Percentiles rank a stretch among this genome's conserved stretches.
phyloP scores from a whole-genome alignment of 2,888 invertebrate species.

The Liposcelis brunnea region DNA sequence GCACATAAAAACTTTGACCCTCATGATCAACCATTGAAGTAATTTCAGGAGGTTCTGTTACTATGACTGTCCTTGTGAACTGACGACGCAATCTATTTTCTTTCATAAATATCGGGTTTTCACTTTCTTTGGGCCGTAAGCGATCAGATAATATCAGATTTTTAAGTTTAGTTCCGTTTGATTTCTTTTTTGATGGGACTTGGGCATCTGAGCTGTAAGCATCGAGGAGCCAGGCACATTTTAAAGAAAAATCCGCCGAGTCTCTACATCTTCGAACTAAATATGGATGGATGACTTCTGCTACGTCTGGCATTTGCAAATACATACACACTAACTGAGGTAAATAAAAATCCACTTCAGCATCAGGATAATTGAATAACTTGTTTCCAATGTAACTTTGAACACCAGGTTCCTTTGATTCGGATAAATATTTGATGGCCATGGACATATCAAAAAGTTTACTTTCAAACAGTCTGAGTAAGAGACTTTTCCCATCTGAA shows the following conservation, averaged over 20 bases:
- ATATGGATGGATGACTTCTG: slow-evolving; percentile 79
- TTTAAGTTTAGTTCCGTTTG: slow-evolving; percentile 55
- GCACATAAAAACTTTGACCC: too few species aligned
- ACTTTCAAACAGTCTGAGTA: slow-evolving; percentile 87
- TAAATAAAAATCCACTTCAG: slow-evolving; percentile 92
- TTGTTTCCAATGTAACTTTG: slow-evolving; percentile 94
- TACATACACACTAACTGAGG: slow-evolving; percentile 98
- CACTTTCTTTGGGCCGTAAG: slow-evolving; percentile 24
- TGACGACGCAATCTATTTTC: slow-evolving; percentile 23
- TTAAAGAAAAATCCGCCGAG: slow-evolving; percentile 89
- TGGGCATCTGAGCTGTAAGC: slow-evolving; percentile 71
- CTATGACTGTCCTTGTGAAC: slow-evolving; percentile 20
- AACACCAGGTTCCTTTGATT: slow-evolving; percentile 95
- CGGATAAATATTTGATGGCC: slow-evolving; percentile 94
- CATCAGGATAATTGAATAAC: slow-evolving; percentile 84
- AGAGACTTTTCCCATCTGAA: slow-evolving; percentile 40
- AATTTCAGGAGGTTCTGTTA: slow-evolving; percentile 16
- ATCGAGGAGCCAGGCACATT: slow-evolving; percentile 90
- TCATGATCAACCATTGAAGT: too few species aligned
- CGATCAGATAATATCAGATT: slow-evolving; percentile 52
- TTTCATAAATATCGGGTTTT: too few species aligned
- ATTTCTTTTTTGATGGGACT: slow-evolving; percentile 49
- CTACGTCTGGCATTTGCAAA: slow-evolving; percentile 93
- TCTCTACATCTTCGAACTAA: slow-evolving; percentile 72
- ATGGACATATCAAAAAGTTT: slow-evolving; percentile 96